Percentiles rank a stretch among this genome's conserved stretches.
Evolutionary conservation across 1,140 invertebrate genomes (phyloP).

Genomic region (Drosophila leontia): DNA sequence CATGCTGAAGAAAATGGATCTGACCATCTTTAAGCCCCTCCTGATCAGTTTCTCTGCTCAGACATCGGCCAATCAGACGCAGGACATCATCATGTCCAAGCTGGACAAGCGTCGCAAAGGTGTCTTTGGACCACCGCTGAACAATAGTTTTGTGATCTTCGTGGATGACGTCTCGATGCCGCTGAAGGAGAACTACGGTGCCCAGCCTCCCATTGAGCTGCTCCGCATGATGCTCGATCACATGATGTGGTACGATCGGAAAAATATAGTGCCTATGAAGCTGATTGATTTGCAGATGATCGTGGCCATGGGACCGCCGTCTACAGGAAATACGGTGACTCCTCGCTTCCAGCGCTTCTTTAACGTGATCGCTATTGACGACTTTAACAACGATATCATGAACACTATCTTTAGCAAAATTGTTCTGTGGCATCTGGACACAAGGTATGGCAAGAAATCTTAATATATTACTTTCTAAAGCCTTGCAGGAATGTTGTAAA

Average conservation of each 20-base stretch:
- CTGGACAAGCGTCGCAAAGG: slow-evolving; percentile 97
- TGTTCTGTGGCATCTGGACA: slow-evolving; percentile 97
- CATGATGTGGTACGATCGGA: slow-evolving; percentile 96
- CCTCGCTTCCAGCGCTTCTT: slow-evolving; percentile 96
- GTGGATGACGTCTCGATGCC: slow-evolving; percentile 98
- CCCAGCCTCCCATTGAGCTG: slow-evolving; percentile 96
- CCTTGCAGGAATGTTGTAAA: neutral
- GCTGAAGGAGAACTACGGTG: slow-evolving; percentile 93
- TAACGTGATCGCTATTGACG: slow-evolving; percentile 94
- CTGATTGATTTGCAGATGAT: slow-evolving; percentile 95
- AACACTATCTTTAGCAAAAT: slow-evolving; percentile 95
- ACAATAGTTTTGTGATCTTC: slow-evolving; percentile 95
- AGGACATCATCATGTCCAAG: slow-evolving; percentile 98
- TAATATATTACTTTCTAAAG: neutral
- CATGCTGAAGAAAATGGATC: slow-evolving; percentile 92
- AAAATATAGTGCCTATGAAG: slow-evolving; percentile 93
- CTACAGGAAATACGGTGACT: slow-evolving; percentile 92
- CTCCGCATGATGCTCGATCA: slow-evolving; percentile 96
- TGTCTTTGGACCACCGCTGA: slow-evolving; percentile 96
- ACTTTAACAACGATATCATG: slow-evolving; percentile 94
- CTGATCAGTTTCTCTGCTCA: slow-evolving; percentile 97
- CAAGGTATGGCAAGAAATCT: slow-evolving; percentile 86
- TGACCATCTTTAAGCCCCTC: slow-evolving; percentile 92
- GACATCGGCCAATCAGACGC: slow-evolving; percentile 96
- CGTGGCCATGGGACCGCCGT: slow-evolving; percentile 94